Evolutionary conservation across 2,113 vertebrate genomes (phyloP).

Genomic region (Gambusia affinis): DNA sequence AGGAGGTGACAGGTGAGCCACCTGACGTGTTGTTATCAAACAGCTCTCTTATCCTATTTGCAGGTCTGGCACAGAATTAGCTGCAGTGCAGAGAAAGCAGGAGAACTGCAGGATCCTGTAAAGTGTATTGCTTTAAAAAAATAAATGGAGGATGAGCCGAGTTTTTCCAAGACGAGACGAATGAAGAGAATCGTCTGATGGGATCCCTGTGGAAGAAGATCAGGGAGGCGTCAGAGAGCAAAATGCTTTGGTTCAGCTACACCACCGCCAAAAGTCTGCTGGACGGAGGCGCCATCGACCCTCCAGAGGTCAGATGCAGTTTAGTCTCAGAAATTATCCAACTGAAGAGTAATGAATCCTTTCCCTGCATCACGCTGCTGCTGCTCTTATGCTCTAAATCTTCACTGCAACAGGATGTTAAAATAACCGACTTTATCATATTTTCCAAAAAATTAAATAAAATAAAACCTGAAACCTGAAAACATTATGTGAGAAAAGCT

Average conservation of each 20-base stretch:
- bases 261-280: constrained; percentile 27
- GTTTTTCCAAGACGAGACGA: constrained; percentile 1
- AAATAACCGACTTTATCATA: background rate
- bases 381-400: background rate
- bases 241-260: constrained; percentile 35
- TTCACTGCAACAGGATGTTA: background rate
- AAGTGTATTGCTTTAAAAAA: background rate
- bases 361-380: background rate
- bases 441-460: background rate
- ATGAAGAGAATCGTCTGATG: constrained; percentile 37
- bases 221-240: constrained; percentile 38
- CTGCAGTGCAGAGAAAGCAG: background rate
- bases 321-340: background rate
- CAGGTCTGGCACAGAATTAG: constrained; percentile 47
- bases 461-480: background rate
- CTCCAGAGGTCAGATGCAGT: constrained; percentile 52
- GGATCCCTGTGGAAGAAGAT: constrained; percentile 65
- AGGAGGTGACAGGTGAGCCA: constrained; percentile 13
- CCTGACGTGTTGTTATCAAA: constrained; percentile 50
- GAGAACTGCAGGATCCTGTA: background rate
- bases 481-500: background rate
- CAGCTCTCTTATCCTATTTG: constrained; percentile 63
- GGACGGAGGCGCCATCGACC: constrained; percentile 4
- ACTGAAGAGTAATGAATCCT: background rate
- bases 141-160: background rate